Conservation (phyloP, 2,888 invertebrate species). For the Amblyjoppa proteus region DNA sequence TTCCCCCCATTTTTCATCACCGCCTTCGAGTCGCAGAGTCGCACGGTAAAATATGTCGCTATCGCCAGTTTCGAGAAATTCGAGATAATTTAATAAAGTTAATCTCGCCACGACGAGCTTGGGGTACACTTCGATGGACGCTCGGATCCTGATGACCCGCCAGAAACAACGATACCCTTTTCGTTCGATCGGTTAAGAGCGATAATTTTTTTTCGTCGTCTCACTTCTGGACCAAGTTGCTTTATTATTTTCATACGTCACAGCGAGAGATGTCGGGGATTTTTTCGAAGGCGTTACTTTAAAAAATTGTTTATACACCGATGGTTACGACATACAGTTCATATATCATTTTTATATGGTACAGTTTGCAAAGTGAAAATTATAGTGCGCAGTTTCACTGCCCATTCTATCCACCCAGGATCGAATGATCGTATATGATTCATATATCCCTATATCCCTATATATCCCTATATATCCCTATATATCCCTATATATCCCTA, state of each 20-base stretch:
- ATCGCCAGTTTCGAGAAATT: slow-evolving; percentile 14
- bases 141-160: slow-evolving; percentile 18
- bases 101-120: slow-evolving; percentile 25
- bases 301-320: too few relatives aligned
- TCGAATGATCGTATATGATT: too few relatives aligned
- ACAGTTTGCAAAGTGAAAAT: too few relatives aligned
- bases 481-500: too few relatives aligned
- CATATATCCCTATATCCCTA: too few relatives aligned
- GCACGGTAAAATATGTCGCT: background rate
- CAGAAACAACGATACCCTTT: slow-evolving; percentile 14
- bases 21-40: background rate
- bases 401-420: too few relatives aligned
- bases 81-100: slow-evolving; percentile 43
- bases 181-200: background rate
- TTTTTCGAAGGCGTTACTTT: too few relatives aligned
- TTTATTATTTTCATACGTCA: slow-evolving; percentile 21
- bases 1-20: background rate
- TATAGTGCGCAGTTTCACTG: too few relatives aligned
- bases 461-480: too few relatives aligned
- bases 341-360: too few relatives aligned
- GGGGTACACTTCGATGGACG: slow-evolving; percentile 14
- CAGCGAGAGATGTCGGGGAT: background rate
- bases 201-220: background rate
- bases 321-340: too few relatives aligned
- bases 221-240: background rate